phyloP scores from a whole-genome alignment of 2,797 vertebrate species.

The Pristis pectinata region DNA sequence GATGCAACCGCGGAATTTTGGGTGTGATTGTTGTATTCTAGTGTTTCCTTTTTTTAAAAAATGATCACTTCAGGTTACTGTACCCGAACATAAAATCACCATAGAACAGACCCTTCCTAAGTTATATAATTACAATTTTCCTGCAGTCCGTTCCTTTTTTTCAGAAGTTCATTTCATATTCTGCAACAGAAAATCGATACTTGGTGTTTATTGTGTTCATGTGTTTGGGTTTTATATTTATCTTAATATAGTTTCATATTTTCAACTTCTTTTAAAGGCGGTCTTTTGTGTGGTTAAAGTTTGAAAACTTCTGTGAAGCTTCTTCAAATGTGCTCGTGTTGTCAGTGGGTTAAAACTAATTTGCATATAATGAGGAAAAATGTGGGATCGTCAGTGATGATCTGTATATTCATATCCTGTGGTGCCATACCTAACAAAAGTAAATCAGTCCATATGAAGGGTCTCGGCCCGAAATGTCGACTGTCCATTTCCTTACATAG shows the following conservation, averaged over 20 bases:
- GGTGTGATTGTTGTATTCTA: no score
- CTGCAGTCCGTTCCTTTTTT: background rate
- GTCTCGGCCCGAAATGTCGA: no score
- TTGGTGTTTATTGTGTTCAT: background rate
- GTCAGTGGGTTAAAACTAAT: background rate
- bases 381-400: background rate
- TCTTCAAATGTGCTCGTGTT: background rate
- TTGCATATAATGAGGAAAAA: background rate
- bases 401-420: background rate
- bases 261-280: background rate
- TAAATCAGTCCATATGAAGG: background rate
- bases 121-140: background rate
- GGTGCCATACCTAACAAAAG: background rate
- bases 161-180: background rate
- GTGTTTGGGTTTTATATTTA: background rate
- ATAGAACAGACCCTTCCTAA: background rate
- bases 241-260: background rate
- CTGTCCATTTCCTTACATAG: no score
- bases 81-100: background rate
- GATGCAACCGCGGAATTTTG: background rate
- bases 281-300: background rate
- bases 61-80: no score
- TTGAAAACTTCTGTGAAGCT: background rate
- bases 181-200: background rate
- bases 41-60: no score